These are phyloP conservation scores for Ascaphus truei DNA, from an alignment of 2,113 vertebrate genomes.

Conservation along the genomic window DNA sequence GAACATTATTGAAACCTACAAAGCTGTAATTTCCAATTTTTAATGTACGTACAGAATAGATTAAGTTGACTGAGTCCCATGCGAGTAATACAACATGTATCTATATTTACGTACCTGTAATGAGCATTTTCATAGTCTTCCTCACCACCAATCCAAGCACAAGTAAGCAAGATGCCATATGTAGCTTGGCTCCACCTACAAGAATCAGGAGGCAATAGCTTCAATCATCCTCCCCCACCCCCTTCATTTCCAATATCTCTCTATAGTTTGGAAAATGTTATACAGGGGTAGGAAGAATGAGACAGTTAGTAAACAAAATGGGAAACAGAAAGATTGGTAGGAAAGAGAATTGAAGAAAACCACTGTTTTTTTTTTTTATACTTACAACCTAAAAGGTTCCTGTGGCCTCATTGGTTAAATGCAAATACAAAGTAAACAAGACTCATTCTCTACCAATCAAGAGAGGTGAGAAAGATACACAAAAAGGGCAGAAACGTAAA, in stretches of 20 bases:
- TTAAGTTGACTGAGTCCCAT: neutral
- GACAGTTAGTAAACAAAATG: neutral
- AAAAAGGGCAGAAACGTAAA: neutral
- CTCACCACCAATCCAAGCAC: constrained; percentile 36
- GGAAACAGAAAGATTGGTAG: neutral
- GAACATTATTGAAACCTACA: no score
- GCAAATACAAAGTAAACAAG: neutral
- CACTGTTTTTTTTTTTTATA: neutral
- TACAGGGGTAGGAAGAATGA: neutral
- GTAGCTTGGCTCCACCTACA: constrained; percentile 36
- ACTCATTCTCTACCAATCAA: constrained; percentile 16
- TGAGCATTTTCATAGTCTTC: constrained; percentile 29
- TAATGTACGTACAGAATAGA: neutral
- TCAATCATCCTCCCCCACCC: constrained; percentile 21
- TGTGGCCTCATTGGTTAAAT: neutral
- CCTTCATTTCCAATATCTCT: constrained; percentile 26
- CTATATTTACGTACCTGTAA: constrained; percentile 11
- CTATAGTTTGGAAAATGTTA: neutral
- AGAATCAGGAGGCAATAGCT: constrained; percentile 22
- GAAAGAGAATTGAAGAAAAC: constrained; percentile 2
- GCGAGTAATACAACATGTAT: neutral
- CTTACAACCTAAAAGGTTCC: neutral
- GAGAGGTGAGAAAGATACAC: constrained; percentile 12
- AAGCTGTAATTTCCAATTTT: no score
- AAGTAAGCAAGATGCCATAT: constrained; percentile 35